A percentile compares a stretch with the other conserved stretches of the same genome.
These are phyloP conservation scores for Elaphurus davidianus DNA, from an alignment of 2,113 vertebrate genomes.

Conservation along the genomic window DNA sequence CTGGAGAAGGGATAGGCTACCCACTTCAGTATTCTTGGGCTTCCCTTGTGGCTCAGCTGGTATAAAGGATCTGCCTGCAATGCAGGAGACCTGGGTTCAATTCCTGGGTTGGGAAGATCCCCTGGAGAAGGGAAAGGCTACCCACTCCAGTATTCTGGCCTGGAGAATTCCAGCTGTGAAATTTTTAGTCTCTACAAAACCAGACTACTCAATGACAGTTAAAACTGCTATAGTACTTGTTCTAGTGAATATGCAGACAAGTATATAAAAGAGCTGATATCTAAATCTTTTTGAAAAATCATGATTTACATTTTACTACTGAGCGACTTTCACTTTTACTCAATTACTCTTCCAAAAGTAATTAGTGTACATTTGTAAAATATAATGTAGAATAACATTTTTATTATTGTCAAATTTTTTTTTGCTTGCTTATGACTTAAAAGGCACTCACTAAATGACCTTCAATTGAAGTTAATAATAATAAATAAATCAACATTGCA, in stretches of 20 bases:
- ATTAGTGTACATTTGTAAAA: not conserved
- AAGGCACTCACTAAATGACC: not conserved
- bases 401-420: not conserved
- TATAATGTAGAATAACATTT: not conserved
- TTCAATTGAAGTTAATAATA: not conserved
- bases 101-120: not conserved
- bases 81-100: not conserved
- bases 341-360: not conserved
- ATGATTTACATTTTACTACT: not conserved
- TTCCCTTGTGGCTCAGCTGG: not conserved
- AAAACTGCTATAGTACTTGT: not conserved
- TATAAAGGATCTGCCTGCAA: not conserved
- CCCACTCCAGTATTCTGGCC: not conserved
- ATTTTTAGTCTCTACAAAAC: not conserved
- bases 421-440: not conserved
- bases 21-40: not conserved
- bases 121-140: not conserved
- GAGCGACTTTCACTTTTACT: not conserved
- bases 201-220: not conserved
- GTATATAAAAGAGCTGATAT: not conserved
- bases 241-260: not conserved
- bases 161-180: not conserved
- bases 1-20: not conserved
- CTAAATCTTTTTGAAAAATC: not conserved
- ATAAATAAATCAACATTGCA: not conserved